Base-by-base conservation (phyloP, 2,888 invertebrate species). In the Drosophila anceps region DNA sequence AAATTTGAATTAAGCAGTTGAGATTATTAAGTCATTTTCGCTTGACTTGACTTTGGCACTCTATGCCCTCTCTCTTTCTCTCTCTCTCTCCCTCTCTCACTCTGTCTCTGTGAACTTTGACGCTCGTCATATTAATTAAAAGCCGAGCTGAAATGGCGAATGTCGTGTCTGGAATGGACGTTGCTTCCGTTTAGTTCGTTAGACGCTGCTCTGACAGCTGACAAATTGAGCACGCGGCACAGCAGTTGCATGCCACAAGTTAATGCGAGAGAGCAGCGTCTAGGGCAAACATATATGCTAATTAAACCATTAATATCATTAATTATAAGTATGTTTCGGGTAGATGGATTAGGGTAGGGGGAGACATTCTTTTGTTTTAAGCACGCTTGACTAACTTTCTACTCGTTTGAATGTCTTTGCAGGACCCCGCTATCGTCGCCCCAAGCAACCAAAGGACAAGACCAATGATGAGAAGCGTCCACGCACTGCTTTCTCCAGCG, bases 401-500 rank as follows among this genome's bases (percentile, higher is more conserved):
- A 51, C 2, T 48, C 4, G 18, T 9, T 24, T 8, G 9, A 1
- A 27, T 9, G 2, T 0, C 12, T 13, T 73, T 62, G n/a, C 78
- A 93, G 93, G 93, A 84, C 93, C 93, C 58, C 91, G 93, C 60
- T 93, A 93, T 68, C 91, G 93, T 71, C 93, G 93, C 76, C 93
- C 93, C 79, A 93, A 93, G 80, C 90, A 92, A 78, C 93, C 93
- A 79, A 93, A 93, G 90, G 93, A 93, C 76, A 92, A 92, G 75
- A 93, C 95, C 92, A 90, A 92, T 60, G 97, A 97, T 82, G 98
- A 98, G 93, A 99, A 99, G 92, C 94, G 99, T 82, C 99, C 99
- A 0, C 94, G 99, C 58, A 99, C 99, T 1, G 99, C 99, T 13
- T 99, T 99, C 94, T 98, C 98, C 62, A 96, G 97, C 59, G 98